Evolutionary conservation across 2,888 invertebrate genomes (phyloP).

Genomic region (Eristalis arbustorum): DNA sequence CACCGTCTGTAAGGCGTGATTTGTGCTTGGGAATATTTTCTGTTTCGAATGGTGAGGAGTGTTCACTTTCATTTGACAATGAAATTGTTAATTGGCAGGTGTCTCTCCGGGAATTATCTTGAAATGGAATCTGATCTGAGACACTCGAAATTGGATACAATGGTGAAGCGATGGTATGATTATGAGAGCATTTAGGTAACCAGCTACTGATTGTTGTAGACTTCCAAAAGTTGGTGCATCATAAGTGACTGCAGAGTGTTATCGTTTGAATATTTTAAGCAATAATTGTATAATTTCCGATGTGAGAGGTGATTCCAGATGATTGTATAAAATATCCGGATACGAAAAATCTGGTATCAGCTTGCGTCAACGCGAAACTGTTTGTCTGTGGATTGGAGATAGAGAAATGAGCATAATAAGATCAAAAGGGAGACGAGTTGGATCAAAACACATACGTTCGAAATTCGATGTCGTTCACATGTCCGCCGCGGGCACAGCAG

Average conservation of each 20-base stretch:
- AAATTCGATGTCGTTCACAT: no score
- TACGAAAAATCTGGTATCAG: background rate
- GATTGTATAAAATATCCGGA: background rate
- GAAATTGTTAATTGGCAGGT: constrained; percentile 1
- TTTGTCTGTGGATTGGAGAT: no score
- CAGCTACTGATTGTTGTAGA: background rate
- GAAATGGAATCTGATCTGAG: background rate
- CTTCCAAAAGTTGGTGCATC: background rate
- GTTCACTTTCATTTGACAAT: constrained; percentile 22
- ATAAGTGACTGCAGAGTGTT: background rate
- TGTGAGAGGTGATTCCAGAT: background rate
- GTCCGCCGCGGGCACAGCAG: no score
- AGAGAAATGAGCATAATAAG: no score
- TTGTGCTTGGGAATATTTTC: background rate
- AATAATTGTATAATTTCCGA: background rate
- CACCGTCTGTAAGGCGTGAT: background rate
- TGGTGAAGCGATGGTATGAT: background rate
- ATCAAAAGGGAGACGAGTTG: no score
- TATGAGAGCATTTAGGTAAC: background rate
- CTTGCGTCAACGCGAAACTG: no score
- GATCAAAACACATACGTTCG: no score
- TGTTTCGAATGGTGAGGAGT: background rate
- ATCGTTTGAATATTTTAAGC: background rate
- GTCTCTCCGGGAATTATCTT: background rate
- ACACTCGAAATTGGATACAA: background rate